These are phyloP conservation scores for Orchestes rusci DNA, from an alignment of 2,888 invertebrate genomes.

Conservation along the genomic window DNA sequence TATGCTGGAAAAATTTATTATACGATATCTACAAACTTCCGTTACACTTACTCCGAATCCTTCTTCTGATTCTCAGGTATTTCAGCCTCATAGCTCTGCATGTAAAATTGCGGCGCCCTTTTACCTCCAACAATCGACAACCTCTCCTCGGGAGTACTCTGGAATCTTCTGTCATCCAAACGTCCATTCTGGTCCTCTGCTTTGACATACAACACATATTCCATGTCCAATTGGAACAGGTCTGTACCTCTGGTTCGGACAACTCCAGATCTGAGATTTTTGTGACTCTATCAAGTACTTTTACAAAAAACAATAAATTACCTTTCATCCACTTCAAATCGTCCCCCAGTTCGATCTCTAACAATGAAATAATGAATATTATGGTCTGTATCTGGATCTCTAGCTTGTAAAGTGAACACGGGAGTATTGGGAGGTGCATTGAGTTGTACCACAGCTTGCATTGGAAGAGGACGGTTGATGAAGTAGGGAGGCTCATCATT, in stretches of 20 bases:
- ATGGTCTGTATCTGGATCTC: slow-evolving; percentile 94
- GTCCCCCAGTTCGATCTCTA: slow-evolving; percentile 74
- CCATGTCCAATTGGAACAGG: slow-evolving; percentile 90
- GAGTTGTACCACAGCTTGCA: slow-evolving; percentile 94
- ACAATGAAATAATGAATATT: slow-evolving; percentile 95
- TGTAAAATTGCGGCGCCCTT: slow-evolving; percentile 94
- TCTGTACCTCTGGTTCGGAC: slow-evolving; percentile 87
- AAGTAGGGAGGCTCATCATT: slow-evolving; percentile 97
- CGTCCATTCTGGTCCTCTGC: slow-evolving; percentile 93
- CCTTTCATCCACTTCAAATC: slow-evolving; percentile 36
- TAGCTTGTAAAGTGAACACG: slow-evolving; percentile 93
- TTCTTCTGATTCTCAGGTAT: slow-evolving; percentile 96
- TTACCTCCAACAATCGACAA: slow-evolving; percentile 96
- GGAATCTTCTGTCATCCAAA: slow-evolving; percentile 82
- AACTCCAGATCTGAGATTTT: slow-evolving; percentile 77
- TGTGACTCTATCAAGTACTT: too few relatives aligned
- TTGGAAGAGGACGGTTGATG: slow-evolving; percentile 93
- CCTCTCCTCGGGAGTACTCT: slow-evolving; percentile 86
- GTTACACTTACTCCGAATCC: slow-evolving; percentile 81
- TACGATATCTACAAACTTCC: not conserved
- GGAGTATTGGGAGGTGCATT: slow-evolving; percentile 94
- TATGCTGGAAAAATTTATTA: slow-evolving; percentile 58
- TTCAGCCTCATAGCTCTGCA: slow-evolving; percentile 89
- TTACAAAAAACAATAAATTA: too few relatives aligned
- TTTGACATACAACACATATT: slow-evolving; percentile 92